Percentiles rank a stretch among this genome's conserved stretches.
Conservation (phyloP, 2,797 vertebrate genomes). For the Carduelis carduelis region DNA sequence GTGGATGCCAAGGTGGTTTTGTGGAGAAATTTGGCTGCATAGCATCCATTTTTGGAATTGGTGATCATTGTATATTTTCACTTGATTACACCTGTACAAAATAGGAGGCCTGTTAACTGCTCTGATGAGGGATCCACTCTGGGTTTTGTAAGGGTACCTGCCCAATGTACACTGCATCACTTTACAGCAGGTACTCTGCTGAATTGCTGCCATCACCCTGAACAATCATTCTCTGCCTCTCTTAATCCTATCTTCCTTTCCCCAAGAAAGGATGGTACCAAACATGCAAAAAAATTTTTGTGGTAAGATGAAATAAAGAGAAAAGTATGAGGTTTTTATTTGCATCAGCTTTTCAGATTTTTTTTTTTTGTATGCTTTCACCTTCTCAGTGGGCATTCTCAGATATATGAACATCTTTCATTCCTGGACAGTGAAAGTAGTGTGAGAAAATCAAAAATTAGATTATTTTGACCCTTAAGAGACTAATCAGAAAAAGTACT, state of each 20-base stretch:
- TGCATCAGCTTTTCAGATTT: background rate
- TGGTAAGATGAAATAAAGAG: background rate
- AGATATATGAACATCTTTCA: background rate
- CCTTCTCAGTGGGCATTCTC: background rate
- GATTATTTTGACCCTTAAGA: background rate
- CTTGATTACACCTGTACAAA: conserved; percentile 4
- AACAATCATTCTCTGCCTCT: background rate
- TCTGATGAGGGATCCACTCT: background rate
- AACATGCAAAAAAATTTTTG: background rate
- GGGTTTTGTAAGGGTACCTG: background rate
- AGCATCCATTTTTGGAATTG: background rate
- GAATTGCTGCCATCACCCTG: background rate
- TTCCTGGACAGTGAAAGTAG: background rate
- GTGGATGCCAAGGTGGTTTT: background rate
- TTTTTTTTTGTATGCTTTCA: background rate
- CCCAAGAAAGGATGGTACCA: background rate
- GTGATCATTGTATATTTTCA: background rate
- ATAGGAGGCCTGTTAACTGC: background rate
- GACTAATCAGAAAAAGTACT: background rate
- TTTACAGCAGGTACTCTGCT: background rate
- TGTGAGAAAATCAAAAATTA: background rate
- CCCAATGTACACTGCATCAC: accelerated
- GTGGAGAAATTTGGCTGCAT: background rate
- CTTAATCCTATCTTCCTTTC: background rate
- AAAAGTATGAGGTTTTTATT: background rate